A percentile compares a stretch with the other conserved stretches of the same genome.
phyloP scores from a whole-genome alignment of 2,888 invertebrate species.

The Drosophila cognata region DNA sequence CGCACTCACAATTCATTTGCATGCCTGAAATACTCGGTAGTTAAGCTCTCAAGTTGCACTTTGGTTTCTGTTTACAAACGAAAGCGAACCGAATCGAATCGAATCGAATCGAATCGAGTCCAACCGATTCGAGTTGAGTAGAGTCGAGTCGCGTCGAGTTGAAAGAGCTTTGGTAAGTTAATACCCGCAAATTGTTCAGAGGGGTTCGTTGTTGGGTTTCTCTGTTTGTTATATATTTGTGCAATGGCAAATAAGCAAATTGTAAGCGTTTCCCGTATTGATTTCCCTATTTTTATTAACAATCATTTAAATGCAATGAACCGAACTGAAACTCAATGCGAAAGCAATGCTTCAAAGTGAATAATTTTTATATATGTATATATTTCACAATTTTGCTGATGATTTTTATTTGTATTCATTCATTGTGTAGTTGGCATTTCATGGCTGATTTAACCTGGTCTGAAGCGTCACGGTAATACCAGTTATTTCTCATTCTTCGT shows the following conservation, averaged over 20 bases:
- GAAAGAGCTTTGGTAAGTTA: slow-evolving; percentile 41
- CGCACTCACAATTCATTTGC: slow-evolving; percentile 18
- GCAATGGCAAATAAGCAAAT: slow-evolving; percentile 36
- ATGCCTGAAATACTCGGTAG: slow-evolving; percentile 2
- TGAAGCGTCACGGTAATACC: slow-evolving; percentile 46
- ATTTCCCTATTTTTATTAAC: slow-evolving; percentile 75
- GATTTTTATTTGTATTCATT: slow-evolving; percentile 37
- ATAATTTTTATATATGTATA: neutral
- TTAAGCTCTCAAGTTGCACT: slow-evolving; percentile 24
- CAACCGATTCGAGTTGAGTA: neutral
- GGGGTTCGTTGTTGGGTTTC: neutral
- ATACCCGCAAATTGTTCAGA: slow-evolving; percentile 40
- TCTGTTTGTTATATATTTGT: slow-evolving; percentile 6
- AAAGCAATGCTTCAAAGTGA: slow-evolving; percentile 24
- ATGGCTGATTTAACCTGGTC: slow-evolving; percentile 75
- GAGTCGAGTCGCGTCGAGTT: neutral
- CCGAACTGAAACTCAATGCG: slow-evolving; percentile 70
- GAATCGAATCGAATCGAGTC: neutral
- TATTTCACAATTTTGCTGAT: slow-evolving; percentile 13
- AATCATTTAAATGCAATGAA: slow-evolving; percentile 78
- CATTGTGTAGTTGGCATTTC: slow-evolving; percentile 74
- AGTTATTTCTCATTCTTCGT: slow-evolving; percentile 36
- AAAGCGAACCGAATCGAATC: neutral
- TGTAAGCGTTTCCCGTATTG: slow-evolving; percentile 56
- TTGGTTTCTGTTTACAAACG: slow-evolving; percentile 33